Base-by-base conservation (phyloP, 2,797 vertebrate genomes). In the Neostethus bicornis region DNA sequence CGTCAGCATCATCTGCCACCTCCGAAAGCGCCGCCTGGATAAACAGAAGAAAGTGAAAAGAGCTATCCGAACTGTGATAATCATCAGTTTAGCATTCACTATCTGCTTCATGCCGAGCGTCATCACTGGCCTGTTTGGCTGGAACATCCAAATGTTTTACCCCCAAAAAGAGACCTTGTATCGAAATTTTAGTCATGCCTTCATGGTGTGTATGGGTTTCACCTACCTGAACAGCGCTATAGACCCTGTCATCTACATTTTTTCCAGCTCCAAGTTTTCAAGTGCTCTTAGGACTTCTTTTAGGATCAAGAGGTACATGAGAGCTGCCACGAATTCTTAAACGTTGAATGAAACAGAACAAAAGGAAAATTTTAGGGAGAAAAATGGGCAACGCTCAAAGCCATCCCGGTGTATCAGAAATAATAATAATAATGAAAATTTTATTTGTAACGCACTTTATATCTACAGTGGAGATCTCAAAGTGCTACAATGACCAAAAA, bases 201-300 rank as follows among this genome's bases (percentile, higher is more conserved):
- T 93, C 13, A 76, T 77, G 7, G n/a, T 82, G n/a, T 90, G 79
- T 44, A 54, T 92, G 17, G 64, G 81, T 6, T 74, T 93, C 57
- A 90, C 80, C 24, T 93, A 92, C 39, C 59, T 90, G 72, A 93
- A 92, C 69, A 89, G 91, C 31, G 59, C 85, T 57, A 59, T 93
- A 61, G 90, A 94, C 52, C 84, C 75, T 0, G 16, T 90, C 44
- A 64, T 89, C 1, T 88, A 90, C 44, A 85, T 75, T 37, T 90
- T 92, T 59, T 89, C 84, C 37, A 93, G 85, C 8, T 74, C 85
- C 28, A 57, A 60, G 0, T 89, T 92, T 43, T 77, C 72, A 31
- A 48, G 79, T 6, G 70, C 55, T 2, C 20, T 91, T 1, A 88
- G 69, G 54, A 54, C n/a, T 5, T 51, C 64, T 17, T 4, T 74